phyloP scores from a whole-genome alignment of 1,140 invertebrate species.

The Patella vulgata region DNA sequence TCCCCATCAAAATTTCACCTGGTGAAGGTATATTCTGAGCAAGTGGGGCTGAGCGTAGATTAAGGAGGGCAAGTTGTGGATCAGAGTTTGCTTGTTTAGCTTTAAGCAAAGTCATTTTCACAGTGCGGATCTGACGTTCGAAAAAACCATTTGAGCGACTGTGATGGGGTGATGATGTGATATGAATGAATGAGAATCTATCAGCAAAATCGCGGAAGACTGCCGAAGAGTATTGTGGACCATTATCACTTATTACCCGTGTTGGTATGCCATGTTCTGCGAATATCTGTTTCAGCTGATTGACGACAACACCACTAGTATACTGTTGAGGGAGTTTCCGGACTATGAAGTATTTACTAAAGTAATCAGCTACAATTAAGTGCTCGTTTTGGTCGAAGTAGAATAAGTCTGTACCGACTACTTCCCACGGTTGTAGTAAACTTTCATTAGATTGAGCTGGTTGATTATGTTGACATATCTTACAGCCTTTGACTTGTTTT shows the following conservation, averaged over 20 bases:
- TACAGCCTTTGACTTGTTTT: slow-evolving; percentile 10
- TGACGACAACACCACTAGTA: background rate
- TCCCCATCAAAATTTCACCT: slow-evolving; percentile 10
- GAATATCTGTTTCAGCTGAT: slow-evolving; percentile 3
- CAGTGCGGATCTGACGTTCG: slow-evolving; percentile 28
- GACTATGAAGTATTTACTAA: slow-evolving; percentile 11
- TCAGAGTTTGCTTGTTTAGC: slow-evolving; percentile 2
- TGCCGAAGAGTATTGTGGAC: slow-evolving; percentile 12
- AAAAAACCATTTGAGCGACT: slow-evolving; percentile 27
- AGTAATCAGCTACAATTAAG: slow-evolving; percentile 7
- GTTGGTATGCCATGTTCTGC: slow-evolving; percentile 10
- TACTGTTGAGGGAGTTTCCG: slow-evolving; percentile 8
- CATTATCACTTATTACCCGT: slow-evolving; percentile 15
- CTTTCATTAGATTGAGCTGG: too few relatives aligned
- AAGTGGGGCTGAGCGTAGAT: slow-evolving; percentile 19
- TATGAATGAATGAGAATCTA: slow-evolving; percentile 11
- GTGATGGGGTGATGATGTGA: slow-evolving; percentile 23
- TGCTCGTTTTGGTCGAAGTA: background rate
- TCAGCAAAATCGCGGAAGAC: slow-evolving; percentile 12
- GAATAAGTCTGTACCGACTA: slow-evolving; percentile 7
- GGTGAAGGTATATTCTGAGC: slow-evolving; percentile 2
- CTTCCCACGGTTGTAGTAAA: slow-evolving; percentile 6
- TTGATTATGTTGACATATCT: slow-evolving; percentile 4
- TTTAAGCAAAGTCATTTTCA: slow-evolving; percentile 23
- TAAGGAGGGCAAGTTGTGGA: slow-evolving; percentile 14